phyloP scores from a whole-genome alignment of 1,140 invertebrate genomes.

The Drosophila sp. region DNA sequence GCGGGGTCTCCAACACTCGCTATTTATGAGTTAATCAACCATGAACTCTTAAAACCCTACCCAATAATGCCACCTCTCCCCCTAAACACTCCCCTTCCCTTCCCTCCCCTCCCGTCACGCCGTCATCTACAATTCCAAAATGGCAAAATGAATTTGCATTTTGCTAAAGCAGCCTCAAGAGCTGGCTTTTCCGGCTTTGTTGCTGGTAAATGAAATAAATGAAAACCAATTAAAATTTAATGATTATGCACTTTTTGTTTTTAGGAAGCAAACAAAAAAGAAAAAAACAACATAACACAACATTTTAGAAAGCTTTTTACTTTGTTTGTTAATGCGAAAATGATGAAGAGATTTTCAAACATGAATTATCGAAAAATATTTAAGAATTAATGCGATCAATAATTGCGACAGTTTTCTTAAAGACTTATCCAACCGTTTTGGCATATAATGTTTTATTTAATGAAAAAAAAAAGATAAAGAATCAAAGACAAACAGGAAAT shows the following conservation, averaged over 20 bases:
- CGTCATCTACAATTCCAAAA: neutral
- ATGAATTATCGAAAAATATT: constrained; percentile 1
- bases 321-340: constrained; percentile 7
- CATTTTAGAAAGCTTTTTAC: neutral
- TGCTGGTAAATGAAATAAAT: constrained; percentile 40
- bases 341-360: neutral
- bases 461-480: constrained; percentile 36
- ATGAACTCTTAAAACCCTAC: constrained; percentile 53
- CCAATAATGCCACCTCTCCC: constrained; percentile 41
- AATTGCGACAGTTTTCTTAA: constrained; percentile 3
- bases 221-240: constrained; percentile 59
- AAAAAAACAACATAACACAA: neutral
- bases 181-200: constrained; percentile 46
- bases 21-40: constrained; percentile 69
- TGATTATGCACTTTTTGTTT: constrained; percentile 51
- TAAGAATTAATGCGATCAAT: constrained; percentile 1
- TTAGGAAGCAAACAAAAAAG: constrained; percentile 35
- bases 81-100: constrained; percentile 26
- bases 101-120: constrained; percentile 32
- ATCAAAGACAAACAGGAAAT: constrained; percentile 72
- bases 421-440: constrained; percentile 7
- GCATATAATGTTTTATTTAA: constrained; percentile 27
- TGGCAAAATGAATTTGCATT: constrained; percentile 54
- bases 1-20: constrained; percentile 34
- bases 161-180: constrained; percentile 48